Conservation (phyloP, 2,888 invertebrate genomes). For the Protodeltote pygarga region DNA sequence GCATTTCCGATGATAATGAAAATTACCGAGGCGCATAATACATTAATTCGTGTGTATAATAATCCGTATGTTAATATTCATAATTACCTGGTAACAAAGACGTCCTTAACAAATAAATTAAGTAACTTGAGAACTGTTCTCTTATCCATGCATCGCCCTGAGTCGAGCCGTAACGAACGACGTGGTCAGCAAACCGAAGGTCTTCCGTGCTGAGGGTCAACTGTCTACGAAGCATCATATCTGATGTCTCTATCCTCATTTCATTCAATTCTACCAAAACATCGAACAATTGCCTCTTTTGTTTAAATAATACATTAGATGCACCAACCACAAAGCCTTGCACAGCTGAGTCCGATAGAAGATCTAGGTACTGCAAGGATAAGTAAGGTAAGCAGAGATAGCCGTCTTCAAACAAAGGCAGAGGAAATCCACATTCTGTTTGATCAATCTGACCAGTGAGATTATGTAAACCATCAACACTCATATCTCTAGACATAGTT, state of each 20-base stretch:
- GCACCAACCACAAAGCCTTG: conserved; percentile 96
- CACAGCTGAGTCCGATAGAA: conserved; percentile 95
- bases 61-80: no score
- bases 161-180: conserved; percentile 90
- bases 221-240: conserved; percentile 92
- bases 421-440: conserved; percentile 94
- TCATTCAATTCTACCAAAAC: conserved; percentile 96
- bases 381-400: conserved; percentile 98
- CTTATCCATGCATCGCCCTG: conserved; percentile 99
- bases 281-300: conserved; percentile 96
- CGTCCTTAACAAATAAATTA: conserved; percentile 93
- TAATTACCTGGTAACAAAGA: conserved; percentile 90
- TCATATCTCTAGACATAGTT: conserved; percentile 90
- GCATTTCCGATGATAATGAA: no score
- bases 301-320: conserved; percentile 99
- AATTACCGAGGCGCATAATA: no score
- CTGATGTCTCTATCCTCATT: conserved; percentile 93
- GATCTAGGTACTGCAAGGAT: conserved; percentile 97
- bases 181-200: conserved; percentile 97
- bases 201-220: conserved; percentile 97
- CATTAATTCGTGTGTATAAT: no score
- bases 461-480: conserved; percentile 87
- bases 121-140: conserved; percentile 96
- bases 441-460: conserved; percentile 89
- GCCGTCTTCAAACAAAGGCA: conserved; percentile 95